Evolutionary conservation across 1,140 invertebrate species (phyloP).

Genomic region (Popillia japonica): DNA sequence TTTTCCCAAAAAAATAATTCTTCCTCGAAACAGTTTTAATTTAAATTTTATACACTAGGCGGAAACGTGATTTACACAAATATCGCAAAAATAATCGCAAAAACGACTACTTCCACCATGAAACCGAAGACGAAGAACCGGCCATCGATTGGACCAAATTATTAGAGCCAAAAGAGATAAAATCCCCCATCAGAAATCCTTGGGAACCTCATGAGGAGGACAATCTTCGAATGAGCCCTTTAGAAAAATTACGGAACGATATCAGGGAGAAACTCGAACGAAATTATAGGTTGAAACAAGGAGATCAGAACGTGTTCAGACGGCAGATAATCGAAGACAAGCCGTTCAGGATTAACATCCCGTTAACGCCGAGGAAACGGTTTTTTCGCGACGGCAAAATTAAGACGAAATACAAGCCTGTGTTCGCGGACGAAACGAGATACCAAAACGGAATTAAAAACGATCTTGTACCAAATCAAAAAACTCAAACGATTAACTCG

Average conservation of each 20-base stretch:
- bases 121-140: not conserved
- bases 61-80: not conserved
- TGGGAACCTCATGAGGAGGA: not conserved
- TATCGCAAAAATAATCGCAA: not conserved
- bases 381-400: slow-evolving; percentile 13
- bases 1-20: too few species aligned
- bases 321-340: not conserved
- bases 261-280: not conserved
- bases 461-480: not conserved
- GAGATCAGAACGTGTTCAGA: not conserved
- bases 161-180: not conserved
- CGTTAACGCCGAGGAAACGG: not conserved
- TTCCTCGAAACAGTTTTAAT: not conserved
- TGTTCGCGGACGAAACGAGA: not conserved
- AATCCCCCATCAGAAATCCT: not conserved
- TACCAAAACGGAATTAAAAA: not conserved
- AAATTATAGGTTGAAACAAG: not conserved
- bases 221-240: not conserved
- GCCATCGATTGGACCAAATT: not conserved
- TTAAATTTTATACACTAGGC: not conserved
- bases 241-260: not conserved
- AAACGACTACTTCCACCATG: not conserved
- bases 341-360: slow-evolving; percentile 1
- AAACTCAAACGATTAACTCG: not conserved
- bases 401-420: not conserved